These are phyloP conservation scores for Phyto melanocephala DNA, from an alignment of 2,888 invertebrate genomes.

Conservation along the genomic window DNA sequence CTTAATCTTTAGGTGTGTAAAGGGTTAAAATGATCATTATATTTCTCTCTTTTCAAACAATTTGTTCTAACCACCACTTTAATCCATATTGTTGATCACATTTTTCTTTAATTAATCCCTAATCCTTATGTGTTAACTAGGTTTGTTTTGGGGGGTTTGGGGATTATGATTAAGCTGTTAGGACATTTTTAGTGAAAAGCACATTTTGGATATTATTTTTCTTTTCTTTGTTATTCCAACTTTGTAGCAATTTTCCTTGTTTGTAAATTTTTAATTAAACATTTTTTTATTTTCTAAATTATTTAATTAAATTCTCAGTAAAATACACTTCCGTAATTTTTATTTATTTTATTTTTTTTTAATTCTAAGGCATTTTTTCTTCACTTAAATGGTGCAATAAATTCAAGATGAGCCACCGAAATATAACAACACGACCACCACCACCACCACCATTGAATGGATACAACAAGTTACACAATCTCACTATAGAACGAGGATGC, in stretches of 20 bases:
- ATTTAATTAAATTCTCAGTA: conserved; percentile 23
- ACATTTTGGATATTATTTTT: background rate
- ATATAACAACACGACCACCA: conserved; percentile 44
- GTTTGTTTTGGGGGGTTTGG: background rate
- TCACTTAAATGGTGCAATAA: conserved; percentile 28
- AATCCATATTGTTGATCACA: conserved; percentile 35
- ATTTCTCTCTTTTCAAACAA: too few relatives aligned
- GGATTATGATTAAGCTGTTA: background rate
- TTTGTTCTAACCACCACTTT: too few relatives aligned
- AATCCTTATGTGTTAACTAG: background rate
- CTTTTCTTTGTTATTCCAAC: conserved; percentile 20
- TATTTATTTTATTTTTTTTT: background rate
- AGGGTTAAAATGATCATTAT: too few relatives aligned
- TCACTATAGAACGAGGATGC: conserved; percentile 14
- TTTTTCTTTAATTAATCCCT: background rate
- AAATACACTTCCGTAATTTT: conserved; percentile 60
- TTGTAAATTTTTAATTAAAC: too few relatives aligned
- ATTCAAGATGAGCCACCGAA: conserved; percentile 16
- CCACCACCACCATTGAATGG: conserved; percentile 50
- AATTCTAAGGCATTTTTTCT: conserved; percentile 1
- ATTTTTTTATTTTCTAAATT: conserved; percentile 11
- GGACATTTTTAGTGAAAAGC: background rate
- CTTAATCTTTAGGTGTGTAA: too few relatives aligned
- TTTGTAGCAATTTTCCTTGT: conserved; percentile 12
- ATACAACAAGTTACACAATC: conserved; percentile 21